Percentiles rank a stretch among this genome's conserved stretches.
Evolutionary conservation across 2,797 vertebrate species (phyloP).

Genomic region (Phoebastria nigripes): DNA sequence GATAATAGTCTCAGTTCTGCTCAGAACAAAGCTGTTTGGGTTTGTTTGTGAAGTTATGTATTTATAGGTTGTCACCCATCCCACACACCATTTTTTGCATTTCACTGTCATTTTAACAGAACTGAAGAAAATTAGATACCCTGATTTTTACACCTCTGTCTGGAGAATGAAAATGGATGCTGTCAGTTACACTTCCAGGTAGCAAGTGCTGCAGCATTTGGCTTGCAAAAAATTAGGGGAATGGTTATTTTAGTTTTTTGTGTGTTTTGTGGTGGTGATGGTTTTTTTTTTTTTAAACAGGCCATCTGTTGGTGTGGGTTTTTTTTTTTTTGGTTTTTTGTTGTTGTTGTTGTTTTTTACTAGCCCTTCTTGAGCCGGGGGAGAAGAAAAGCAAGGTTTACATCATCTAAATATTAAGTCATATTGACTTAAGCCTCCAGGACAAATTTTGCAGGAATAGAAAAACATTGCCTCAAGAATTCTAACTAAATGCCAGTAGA

Average conservation of each 20-base stretch:
- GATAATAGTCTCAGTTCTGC: not conserved
- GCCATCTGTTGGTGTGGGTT: not conserved
- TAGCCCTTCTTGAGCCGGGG: not conserved
- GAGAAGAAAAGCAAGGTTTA: not conserved
- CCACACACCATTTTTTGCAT: not conserved
- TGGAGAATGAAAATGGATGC: not conserved
- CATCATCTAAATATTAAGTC: conserved; percentile 11
- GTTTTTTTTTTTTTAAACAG: not conserved
- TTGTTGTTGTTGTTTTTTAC: not conserved
- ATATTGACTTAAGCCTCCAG: conserved; percentile 11
- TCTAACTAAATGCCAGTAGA: conserved; percentile 12
- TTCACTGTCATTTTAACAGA: not conserved
- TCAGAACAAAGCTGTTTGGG: not conserved
- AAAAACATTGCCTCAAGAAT: not conserved
- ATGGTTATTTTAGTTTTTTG: not conserved
- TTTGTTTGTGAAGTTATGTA: not conserved
- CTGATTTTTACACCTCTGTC: not conserved
- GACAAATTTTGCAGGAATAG: conserved; percentile 23
- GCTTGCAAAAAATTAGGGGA: not conserved
- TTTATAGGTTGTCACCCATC: not conserved
- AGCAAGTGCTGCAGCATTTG: not conserved
- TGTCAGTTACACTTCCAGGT: not conserved
- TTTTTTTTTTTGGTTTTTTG: not conserved
- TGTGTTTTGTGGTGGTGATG: not conserved
- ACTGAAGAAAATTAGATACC: not conserved